Conservation (phyloP, 1,140 invertebrate genomes). For the Eupristina koningsbergeri region DNA sequence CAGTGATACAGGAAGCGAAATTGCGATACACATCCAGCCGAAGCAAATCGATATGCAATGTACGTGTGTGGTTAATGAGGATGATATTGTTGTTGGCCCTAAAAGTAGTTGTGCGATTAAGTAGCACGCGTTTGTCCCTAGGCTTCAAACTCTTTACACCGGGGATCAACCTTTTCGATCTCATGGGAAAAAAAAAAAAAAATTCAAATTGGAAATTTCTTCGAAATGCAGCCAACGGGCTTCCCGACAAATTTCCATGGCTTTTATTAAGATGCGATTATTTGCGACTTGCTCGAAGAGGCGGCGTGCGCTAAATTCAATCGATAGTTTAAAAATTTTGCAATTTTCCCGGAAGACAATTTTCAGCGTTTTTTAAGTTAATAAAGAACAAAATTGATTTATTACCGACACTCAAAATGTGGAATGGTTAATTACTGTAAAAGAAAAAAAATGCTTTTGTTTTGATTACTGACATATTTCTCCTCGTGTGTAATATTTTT, state of each 20-base stretch:
- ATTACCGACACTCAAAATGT: no score
- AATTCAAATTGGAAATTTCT: not conserved
- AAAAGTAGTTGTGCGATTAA: not conserved
- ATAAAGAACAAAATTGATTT: no score
- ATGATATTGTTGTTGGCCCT: constrained; percentile 37
- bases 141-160: constrained; percentile 1
- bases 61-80: constrained; percentile 32
- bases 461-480: no score
- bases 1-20: not conserved
- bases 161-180: not conserved
- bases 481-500: not conserved
- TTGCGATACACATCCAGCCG: not conserved
- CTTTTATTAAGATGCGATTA: not conserved
- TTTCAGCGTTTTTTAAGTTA: no score
- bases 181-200: not conserved
- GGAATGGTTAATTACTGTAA: no score
- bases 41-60: constrained; percentile 29
- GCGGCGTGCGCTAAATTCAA: not conserved
- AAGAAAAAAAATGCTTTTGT: no score
- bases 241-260: not conserved
- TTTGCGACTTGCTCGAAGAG: not conserved
- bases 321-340: no score
- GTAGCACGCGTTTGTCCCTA: not conserved
- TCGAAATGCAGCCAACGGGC: not conserved
- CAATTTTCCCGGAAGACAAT: no score